phyloP scores from a whole-genome alignment of 2,888 invertebrate genomes.

The Tachystola acroxantha region DNA sequence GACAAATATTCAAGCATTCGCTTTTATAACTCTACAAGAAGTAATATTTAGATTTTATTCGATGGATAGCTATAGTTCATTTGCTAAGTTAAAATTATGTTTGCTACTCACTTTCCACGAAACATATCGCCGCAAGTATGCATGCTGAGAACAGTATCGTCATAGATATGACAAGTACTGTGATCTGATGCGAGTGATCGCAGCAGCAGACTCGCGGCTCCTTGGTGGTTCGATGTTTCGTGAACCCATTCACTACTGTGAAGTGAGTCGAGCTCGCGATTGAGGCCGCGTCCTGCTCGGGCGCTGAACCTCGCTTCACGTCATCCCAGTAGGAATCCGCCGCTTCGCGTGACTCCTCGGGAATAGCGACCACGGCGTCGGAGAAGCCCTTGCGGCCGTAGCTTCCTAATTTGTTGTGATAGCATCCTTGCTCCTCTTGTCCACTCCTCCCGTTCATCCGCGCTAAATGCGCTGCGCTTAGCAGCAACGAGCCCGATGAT shows the following conservation, averaged over 20 bases:
- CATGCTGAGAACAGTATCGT: slow-evolving; percentile 89
- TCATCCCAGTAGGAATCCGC: slow-evolving; percentile 64
- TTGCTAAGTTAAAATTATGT: too few species aligned
- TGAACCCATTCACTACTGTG: slow-evolving; percentile 89
- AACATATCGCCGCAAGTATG: slow-evolving; percentile 88
- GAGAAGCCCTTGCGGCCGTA: slow-evolving; percentile 48
- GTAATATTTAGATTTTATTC: too few species aligned
- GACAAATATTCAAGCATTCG: too few species aligned
- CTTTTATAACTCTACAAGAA: too few species aligned
- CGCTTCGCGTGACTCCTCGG: slow-evolving; percentile 57
- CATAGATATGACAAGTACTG: slow-evolving; percentile 89
- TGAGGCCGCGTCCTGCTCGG: slow-evolving; percentile 82
- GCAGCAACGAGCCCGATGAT: slow-evolving; percentile 86
- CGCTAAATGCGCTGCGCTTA: slow-evolving; percentile 87
- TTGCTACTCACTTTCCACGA: slow-evolving; percentile 90
- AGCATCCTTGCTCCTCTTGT: slow-evolving; percentile 53
- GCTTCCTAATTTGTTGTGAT: slow-evolving; percentile 53
- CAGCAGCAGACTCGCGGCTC: slow-evolving; percentile 83
- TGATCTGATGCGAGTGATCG: slow-evolving; percentile 86
- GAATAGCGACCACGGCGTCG: slow-evolving; percentile 60
- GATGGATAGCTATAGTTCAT: too few species aligned
- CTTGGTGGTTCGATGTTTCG: slow-evolving; percentile 80
- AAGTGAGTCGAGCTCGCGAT: slow-evolving; percentile 92
- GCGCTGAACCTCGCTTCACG: slow-evolving; percentile 65
- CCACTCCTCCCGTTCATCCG: slow-evolving; percentile 68